Evolutionary conservation across 2,113 vertebrate species (phyloP).

Genomic region (Neodontobutis hainanensis): DNA sequence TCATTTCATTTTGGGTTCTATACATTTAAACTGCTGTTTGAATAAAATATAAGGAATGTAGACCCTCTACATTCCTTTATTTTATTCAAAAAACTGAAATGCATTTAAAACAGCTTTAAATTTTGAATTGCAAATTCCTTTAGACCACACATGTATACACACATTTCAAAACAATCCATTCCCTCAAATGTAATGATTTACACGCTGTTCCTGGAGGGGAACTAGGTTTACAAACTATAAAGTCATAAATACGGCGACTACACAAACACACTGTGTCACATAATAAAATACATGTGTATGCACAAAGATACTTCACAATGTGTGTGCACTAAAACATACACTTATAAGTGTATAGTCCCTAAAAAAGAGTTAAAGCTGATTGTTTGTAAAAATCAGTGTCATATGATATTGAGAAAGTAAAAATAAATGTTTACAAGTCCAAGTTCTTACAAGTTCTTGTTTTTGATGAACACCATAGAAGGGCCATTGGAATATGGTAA

Average conservation of each 20-base stretch:
- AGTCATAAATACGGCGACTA: constrained; percentile 8
- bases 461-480: too few species aligned
- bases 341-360: neutral
- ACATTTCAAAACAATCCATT: neutral
- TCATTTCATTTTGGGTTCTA: too few species aligned
- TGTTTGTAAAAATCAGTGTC: constrained; percentile 41
- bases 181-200: constrained; percentile 1
- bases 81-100: too few species aligned
- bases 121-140: too few species aligned
- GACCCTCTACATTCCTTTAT: too few species aligned
- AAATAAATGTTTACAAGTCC: too few species aligned
- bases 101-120: too few species aligned
- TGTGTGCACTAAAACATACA: constrained; percentile 14
- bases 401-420: constrained; percentile 46
- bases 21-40: too few species aligned
- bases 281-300: neutral
- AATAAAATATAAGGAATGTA: too few species aligned
- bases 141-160: too few species aligned
- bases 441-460: too few species aligned
- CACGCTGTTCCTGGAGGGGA: neutral
- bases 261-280: constrained; percentile 8
- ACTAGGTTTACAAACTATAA: neutral
- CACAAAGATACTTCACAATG: constrained; percentile 9
- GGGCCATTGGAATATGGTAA: too few species aligned
- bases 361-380: constrained; percentile 17